These are phyloP conservation scores for Isoperla grammatica DNA, from an alignment of 2,888 invertebrate genomes.

Conservation along the genomic window DNA sequence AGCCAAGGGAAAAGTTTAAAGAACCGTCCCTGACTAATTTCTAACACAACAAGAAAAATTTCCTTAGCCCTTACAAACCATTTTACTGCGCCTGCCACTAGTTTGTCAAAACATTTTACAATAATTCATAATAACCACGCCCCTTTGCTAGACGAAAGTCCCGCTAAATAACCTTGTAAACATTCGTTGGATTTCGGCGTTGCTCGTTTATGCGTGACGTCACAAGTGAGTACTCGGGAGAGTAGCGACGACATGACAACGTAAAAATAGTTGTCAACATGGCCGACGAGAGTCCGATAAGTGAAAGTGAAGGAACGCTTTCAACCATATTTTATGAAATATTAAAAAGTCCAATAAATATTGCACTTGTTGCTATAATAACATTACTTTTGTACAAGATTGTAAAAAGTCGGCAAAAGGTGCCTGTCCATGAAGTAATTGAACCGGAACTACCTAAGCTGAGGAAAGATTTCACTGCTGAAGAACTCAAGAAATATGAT, in stretches of 20 bases:
- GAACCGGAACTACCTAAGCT: slow-evolving; percentile 70
- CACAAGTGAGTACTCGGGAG: too few relatives aligned
- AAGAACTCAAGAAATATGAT: slow-evolving; percentile 80
- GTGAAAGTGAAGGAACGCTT: slow-evolving; percentile 3
- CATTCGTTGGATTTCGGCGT: too few relatives aligned
- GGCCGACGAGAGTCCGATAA: slow-evolving; percentile 1
- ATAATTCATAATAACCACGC: not conserved
- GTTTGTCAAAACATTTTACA: not conserved
- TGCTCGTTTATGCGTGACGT: too few relatives aligned
- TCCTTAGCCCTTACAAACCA: not conserved
- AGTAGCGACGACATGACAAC: too few relatives aligned
- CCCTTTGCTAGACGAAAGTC: too few relatives aligned
- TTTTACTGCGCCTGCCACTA: not conserved
- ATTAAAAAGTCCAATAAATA: slow-evolving; percentile 64
- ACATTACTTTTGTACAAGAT: slow-evolving; percentile 70
- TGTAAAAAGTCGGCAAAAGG: slow-evolving; percentile 46
- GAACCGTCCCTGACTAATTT: too few relatives aligned
- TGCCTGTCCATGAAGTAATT: slow-evolving; percentile 40
- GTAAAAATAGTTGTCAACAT: not conserved
- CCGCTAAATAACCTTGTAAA: too few relatives aligned
- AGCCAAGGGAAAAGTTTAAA: too few relatives aligned
- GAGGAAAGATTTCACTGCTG: slow-evolving; percentile 80
- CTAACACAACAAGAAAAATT: too few relatives aligned
- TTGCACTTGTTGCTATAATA: slow-evolving; percentile 62
- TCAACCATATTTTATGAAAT: slow-evolving; percentile 53